These are phyloP conservation scores for Ormyrus pomaceus DNA, from an alignment of 2,888 invertebrate genomes.

Conservation along the genomic window DNA sequence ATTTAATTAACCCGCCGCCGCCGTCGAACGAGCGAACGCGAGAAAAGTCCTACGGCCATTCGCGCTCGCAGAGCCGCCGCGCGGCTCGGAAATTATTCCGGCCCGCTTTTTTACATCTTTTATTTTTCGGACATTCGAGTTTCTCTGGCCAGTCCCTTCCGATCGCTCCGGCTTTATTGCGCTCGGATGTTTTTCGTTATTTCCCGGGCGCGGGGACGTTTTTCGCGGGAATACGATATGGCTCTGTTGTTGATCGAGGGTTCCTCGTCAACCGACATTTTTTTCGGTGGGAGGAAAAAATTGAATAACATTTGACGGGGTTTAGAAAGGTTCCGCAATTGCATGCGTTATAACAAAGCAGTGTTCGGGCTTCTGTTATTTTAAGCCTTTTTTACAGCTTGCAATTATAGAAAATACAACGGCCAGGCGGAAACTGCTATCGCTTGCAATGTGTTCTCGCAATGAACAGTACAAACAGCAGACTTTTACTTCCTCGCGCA, in stretches of 20 bases:
- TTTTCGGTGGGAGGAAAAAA: neutral
- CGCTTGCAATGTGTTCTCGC: too few relatives aligned
- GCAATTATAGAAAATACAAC: too few relatives aligned
- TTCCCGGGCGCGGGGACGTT: neutral
- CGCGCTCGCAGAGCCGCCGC: constrained; percentile 2
- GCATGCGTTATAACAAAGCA: neutral
- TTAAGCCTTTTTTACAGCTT: too few relatives aligned
- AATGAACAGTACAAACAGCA: too few relatives aligned
- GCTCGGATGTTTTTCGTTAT: neutral
- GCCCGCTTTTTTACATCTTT: neutral
- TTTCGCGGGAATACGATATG: neutral
- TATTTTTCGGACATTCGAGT: too few relatives aligned
- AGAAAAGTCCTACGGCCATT: constrained; percentile 53
- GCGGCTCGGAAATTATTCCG: constrained; percentile 7
- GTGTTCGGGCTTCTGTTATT: too few relatives aligned
- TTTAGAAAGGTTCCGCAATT: neutral
- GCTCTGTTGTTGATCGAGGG: constrained; percentile 6
- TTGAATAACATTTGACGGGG: neutral
- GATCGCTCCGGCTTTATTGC: too few relatives aligned
- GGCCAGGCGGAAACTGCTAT: too few relatives aligned
- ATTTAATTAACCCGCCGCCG: constrained; percentile 63
- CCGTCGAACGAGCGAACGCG: constrained; percentile 10
- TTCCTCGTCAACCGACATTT: neutral
- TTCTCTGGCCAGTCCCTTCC: too few relatives aligned
- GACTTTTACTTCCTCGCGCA: too few relatives aligned